These are phyloP conservation scores for Thunnus thynnus DNA, from an alignment of 2,113 vertebrate genomes.

Conservation along the genomic window DNA sequence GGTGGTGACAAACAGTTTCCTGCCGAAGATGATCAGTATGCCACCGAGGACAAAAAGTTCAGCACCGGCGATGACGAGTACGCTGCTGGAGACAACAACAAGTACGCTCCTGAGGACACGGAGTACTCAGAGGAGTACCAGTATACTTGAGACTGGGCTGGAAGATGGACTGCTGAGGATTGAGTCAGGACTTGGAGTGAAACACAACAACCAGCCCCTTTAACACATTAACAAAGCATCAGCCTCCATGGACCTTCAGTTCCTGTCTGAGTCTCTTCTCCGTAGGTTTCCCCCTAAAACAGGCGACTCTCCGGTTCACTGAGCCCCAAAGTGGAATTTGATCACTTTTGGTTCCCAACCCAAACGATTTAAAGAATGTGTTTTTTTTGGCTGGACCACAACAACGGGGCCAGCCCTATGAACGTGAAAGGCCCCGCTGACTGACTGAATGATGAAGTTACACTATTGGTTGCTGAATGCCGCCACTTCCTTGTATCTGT, in stretches of 20 bases:
- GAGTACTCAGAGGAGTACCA: conserved; percentile 71
- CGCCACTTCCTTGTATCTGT: no score
- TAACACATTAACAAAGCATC: conserved; percentile 44
- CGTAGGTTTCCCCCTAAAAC: conserved; percentile 15
- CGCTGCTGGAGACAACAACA: background rate
- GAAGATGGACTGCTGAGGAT: conserved; percentile 50
- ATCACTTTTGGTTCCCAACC: conserved; percentile 2
- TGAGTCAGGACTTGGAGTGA: conserved; percentile 72
- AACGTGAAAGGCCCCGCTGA: no score
- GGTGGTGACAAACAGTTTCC: conserved; percentile 11
- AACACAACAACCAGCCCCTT: conserved; percentile 61
- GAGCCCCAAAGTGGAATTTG: background rate
- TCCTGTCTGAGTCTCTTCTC: conserved; percentile 27
- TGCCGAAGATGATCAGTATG: background rate
- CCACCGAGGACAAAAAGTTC: background rate
- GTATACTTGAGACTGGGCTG: conserved; percentile 56
- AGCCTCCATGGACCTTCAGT: conserved; percentile 25
- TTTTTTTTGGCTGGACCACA: background rate
- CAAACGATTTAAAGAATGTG: background rate
- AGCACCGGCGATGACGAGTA: background rate
- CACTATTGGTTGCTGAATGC: no score
- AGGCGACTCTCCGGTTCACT: background rate
- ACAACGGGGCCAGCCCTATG: no score
- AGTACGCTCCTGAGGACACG: conserved; percentile 57
- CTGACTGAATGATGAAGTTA: no score